Conservation (phyloP, 1,140 invertebrate species). For the Lucilia sericata region DNA sequence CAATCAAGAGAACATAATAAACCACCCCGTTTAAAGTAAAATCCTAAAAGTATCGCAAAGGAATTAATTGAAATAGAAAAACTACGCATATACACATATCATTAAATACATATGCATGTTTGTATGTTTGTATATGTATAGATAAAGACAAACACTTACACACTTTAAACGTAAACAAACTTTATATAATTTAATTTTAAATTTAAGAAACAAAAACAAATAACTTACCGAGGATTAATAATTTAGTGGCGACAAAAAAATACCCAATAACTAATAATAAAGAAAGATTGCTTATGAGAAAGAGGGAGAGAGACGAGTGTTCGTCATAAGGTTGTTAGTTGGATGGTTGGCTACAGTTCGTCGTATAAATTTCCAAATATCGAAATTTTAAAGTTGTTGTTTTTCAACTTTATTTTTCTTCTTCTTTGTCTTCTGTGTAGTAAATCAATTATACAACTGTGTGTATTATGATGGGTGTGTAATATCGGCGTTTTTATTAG, state of each 20-base stretch:
- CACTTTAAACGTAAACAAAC: no score
- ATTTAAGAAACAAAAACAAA: not conserved
- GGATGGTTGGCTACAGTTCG: no score
- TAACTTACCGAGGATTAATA: not conserved
- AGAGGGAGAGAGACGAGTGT: no score
- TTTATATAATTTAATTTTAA: no score
- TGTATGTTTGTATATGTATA: not conserved
- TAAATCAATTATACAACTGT: not conserved
- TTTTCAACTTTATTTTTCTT: conserved; percentile 4
- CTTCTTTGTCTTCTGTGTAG: conserved; percentile 5
- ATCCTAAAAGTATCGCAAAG: not conserved
- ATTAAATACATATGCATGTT: not conserved
- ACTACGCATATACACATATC: not conserved
- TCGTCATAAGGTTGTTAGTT: not conserved
- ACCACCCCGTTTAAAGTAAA: not conserved
- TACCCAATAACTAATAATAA: not conserved
- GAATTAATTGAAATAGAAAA: not conserved
- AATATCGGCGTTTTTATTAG: conserved; percentile 10
- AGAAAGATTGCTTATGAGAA: no score
- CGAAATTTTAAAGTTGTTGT: conserved; percentile 1
- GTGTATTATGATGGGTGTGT: conserved; percentile 14
- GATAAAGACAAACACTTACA: no score
- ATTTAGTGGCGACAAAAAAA: not conserved
- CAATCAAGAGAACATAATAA: not conserved
- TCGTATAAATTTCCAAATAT: not conserved